Evolutionary conservation across 2,888 invertebrate genomes (phyloP).

Genomic region (Uloborus plumipes): DNA sequence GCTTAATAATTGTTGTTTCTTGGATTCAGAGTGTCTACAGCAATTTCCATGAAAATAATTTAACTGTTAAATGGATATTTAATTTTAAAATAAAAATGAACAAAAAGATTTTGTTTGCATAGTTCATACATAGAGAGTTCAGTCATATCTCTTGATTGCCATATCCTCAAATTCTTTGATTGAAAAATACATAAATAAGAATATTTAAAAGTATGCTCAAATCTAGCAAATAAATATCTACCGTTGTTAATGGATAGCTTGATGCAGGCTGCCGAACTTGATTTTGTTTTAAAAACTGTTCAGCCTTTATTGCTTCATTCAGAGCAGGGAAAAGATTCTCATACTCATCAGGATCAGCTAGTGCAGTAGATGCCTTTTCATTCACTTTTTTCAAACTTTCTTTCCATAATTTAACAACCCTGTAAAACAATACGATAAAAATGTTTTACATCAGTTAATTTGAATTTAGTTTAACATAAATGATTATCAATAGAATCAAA

Average conservation of each 20-base stretch:
- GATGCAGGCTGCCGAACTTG: slow-evolving; percentile 76
- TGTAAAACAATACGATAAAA: slow-evolving; percentile 67
- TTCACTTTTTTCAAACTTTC: slow-evolving; percentile 83
- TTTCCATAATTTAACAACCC: slow-evolving; percentile 90
- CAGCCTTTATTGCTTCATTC: slow-evolving; percentile 80
- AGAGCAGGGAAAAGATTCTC: slow-evolving; percentile 95
- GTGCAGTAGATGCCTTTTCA: slow-evolving; percentile 91
- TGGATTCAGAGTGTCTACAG: no score
- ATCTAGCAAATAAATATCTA: slow-evolving; percentile 68
- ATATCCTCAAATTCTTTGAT: no score
- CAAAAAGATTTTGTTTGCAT: no score
- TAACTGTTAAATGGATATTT: no score
- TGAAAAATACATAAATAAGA: not conserved
- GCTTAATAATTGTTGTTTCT: no score
- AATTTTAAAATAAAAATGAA: no score
- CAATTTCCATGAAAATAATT: no score
- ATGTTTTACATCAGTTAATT: no score
- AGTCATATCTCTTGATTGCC: no score
- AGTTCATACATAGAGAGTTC: no score
- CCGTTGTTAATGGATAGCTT: slow-evolving; percentile 74
- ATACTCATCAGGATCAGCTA: slow-evolving; percentile 95
- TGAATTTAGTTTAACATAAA: no score
- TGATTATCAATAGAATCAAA: no score
- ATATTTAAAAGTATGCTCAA: not conserved
- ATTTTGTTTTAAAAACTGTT: slow-evolving; percentile 76